Base-by-base conservation (phyloP, 2,797 vertebrate genomes). In the Calcarius lapponicus region DNA sequence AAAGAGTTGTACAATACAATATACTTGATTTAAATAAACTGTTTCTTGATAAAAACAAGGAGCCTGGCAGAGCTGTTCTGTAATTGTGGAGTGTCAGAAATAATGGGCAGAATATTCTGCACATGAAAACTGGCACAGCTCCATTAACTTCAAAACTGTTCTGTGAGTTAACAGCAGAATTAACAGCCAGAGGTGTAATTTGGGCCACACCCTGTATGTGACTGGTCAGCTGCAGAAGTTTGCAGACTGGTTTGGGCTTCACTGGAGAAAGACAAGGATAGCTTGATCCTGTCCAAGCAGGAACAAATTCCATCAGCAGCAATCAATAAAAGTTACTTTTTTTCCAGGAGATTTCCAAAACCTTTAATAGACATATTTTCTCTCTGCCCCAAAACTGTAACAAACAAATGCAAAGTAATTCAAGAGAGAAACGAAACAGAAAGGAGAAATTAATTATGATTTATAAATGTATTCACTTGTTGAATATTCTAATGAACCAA, bases 401-500 rank as follows among this genome's bases (percentile, higher is more conserved):
- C 24, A 81, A 95, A 83, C 26, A 60, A 57, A 96, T 93, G 71
- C 79, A 97, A 97, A 96, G 70, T 87, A 95, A 93, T 91, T 96
- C 92, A 64, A 82, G 95, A 92, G 79, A 92, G 82, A 88, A 94
- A 81, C 19, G 74, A 96, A 96, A 95, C 61, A 92, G 82, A 97
- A 95, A 96, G 65, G n/a, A 69, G 71, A 92, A 84, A 81, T 95
- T 97, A 97, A 97, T 97, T 96, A 86, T 94, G 88, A 96, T 97
- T 97, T 96, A 96, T 95, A 96, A 97, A 97, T 92, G 62, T 95
- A 97, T 96, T 97, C 93, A 93, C 61, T 85, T 93, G 69, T 88
- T 96, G 92, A 97, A 95, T 94, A 95, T 96, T 97, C 86, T 96
- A 96, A 97, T 38, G 32, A 96, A 96, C 57, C 53, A 90, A 94